phyloP scores from a whole-genome alignment of 2,888 invertebrate species.

The Agriopis marginaria region DNA sequence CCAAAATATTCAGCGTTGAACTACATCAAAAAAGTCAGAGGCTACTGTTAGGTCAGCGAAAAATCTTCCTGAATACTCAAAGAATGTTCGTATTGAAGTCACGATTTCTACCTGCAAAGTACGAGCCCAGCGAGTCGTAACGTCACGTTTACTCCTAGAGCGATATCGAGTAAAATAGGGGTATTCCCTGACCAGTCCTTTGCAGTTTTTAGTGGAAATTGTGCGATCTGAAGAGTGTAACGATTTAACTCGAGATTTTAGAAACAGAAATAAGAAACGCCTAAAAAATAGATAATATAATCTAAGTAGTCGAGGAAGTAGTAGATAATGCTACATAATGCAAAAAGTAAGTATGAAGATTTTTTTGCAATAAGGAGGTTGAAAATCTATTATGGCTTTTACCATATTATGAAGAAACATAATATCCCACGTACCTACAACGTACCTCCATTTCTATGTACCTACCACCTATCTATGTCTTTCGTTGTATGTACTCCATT shows the following conservation, averaged over 20 bases:
- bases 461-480: too few relatives aligned
- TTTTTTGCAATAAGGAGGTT: too few relatives aligned
- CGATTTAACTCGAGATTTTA: background rate
- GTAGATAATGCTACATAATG: too few relatives aligned
- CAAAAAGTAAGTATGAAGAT: too few relatives aligned
- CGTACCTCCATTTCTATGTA: too few relatives aligned
- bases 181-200: conserved; percentile 18
- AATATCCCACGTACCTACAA: too few relatives aligned
- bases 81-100: conserved; percentile 31
- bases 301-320: too few relatives aligned
- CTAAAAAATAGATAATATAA: too few relatives aligned
- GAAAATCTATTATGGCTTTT: too few relatives aligned
- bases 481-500: too few relatives aligned
- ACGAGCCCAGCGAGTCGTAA: conserved; percentile 20
- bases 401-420: too few relatives aligned
- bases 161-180: conserved; percentile 14
- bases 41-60: conserved; percentile 11
- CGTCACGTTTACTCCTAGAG: conserved; percentile 24
- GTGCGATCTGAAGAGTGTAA: background rate
- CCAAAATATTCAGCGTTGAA: background rate
- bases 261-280: too few relatives aligned
- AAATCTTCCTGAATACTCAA: conserved; percentile 13
- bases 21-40: background rate
- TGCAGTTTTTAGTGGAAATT: conserved; percentile 14
- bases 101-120: conserved; percentile 22